phyloP scores from a whole-genome alignment of 2,113 vertebrate genomes.

The Emydura subglobosa region DNA sequence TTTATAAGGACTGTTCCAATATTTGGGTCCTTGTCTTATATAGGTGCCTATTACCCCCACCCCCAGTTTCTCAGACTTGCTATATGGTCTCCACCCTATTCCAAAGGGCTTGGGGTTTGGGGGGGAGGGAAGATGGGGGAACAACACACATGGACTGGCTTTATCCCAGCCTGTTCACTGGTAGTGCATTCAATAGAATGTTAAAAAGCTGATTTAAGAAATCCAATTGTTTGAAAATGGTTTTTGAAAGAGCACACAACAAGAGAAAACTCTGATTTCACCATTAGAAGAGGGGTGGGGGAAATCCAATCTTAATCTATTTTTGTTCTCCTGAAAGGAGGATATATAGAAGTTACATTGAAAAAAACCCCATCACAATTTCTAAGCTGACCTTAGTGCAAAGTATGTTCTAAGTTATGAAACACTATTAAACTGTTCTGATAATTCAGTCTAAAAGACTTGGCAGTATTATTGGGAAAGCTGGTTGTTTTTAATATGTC shows the following conservation, averaged over 20 bases:
- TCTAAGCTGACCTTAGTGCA: constrained; percentile 40
- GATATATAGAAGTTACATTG: constrained; percentile 51
- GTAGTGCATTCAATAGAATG: constrained; percentile 57
- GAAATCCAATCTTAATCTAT: constrained; percentile 72
- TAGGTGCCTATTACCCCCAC: too few relatives aligned
- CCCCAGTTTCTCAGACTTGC: too few relatives aligned
- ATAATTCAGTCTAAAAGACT: constrained; percentile 92
- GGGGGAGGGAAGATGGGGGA: not conserved
- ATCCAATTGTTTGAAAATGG: constrained; percentile 75
- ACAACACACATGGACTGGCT: not conserved
- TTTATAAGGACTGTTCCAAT: too few relatives aligned
- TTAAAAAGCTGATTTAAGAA: constrained; percentile 72
- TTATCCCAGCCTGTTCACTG: constrained; percentile 29
- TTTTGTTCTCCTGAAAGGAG: constrained; percentile 63
- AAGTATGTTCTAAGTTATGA: constrained; percentile 70
- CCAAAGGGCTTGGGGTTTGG: too few relatives aligned
- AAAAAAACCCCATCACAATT: constrained; percentile 48
- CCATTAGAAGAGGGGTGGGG: constrained; percentile 62
- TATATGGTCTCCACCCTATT: too few relatives aligned
- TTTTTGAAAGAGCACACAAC: constrained; percentile 74
- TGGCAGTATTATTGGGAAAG: constrained; percentile 85
- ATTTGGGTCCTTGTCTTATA: too few relatives aligned
- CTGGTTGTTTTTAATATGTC: constrained; percentile 86
- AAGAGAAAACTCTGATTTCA: constrained; percentile 61
- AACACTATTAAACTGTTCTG: constrained; percentile 89